A percentile compares a stretch with the other conserved stretches of the same genome.
phyloP scores from a whole-genome alignment of 1,140 invertebrate genomes.

The Temnothorax curvispinosus region DNA sequence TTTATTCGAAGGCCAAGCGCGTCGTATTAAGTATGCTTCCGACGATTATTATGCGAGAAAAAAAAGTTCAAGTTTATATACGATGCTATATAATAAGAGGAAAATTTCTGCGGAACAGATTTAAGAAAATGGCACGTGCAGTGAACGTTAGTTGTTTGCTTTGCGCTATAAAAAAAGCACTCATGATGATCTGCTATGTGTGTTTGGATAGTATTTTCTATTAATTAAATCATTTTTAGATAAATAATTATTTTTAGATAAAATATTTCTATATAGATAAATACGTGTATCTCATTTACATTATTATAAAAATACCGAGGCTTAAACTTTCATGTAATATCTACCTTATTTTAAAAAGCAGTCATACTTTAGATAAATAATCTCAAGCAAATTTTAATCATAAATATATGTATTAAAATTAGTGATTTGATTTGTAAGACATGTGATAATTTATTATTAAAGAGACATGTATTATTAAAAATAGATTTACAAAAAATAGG shows the following conservation, averaged over 20 bases:
- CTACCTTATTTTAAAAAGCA: background rate
- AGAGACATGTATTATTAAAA: background rate
- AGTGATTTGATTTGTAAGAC: background rate
- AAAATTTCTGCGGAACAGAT: background rate
- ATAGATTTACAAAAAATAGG: background rate
- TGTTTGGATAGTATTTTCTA: background rate
- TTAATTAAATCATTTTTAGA: background rate
- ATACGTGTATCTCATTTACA: background rate
- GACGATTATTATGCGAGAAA: background rate
- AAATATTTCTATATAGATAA: background rate
- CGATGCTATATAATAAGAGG: background rate
- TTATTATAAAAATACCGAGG: background rate
- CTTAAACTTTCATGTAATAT: background rate
- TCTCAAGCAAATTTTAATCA: background rate
- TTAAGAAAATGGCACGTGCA: background rate
- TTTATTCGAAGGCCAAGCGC: slow-evolving; percentile 31
- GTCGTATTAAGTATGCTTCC: slow-evolving; percentile 10
- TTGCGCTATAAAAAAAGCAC: background rate
- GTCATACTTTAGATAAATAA: background rate
- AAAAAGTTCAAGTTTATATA: slow-evolving; percentile 26
- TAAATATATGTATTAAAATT: background rate
- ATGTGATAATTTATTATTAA: background rate
- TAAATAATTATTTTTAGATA: background rate
- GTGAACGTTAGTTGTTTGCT: background rate
- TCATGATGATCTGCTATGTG: background rate